Evolutionary conservation across 2,888 invertebrate species (phyloP).

Genomic region (Athalia cordata): DNA sequence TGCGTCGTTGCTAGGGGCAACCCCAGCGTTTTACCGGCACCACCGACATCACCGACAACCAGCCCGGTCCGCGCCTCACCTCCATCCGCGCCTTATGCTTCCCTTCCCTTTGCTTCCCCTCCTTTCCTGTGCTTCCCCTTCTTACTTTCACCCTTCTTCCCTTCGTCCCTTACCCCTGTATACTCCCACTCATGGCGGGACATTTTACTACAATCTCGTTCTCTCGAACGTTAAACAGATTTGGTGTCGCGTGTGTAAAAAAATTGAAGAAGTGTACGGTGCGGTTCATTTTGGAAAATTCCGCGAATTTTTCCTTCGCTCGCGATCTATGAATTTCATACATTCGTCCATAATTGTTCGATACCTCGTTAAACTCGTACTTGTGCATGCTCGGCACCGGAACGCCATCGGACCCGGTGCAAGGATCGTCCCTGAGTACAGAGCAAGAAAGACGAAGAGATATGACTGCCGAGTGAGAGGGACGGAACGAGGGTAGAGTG

Average conservation of each 20-base stretch:
- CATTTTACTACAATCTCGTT: constrained; percentile 32
- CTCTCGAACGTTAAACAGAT: constrained; percentile 46
- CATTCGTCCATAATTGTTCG: neutral
- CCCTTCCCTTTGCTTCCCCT: constrained; percentile 26
- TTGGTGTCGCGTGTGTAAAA: constrained; percentile 4
- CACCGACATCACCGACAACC: constrained; percentile 36
- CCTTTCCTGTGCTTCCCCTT: constrained; percentile 35
- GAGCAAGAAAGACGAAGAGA: constrained; percentile 60
- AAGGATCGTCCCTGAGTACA: constrained; percentile 67
- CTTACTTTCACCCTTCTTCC: constrained; percentile 22
- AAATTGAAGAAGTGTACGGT: no score
- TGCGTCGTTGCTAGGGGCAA: constrained; percentile 41
- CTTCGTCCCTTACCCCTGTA: neutral
- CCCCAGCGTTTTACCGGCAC: constrained; percentile 26
- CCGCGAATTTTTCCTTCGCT: neutral
- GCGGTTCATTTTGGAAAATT: no score
- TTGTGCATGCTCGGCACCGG: constrained; percentile 39
- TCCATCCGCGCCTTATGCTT: constrained; percentile 27
- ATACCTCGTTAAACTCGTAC: neutral
- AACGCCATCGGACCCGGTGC: constrained; percentile 40
- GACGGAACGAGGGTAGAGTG: constrained; percentile 49
- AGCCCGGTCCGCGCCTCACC: constrained; percentile 28
- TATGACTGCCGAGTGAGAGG: constrained; percentile 52
- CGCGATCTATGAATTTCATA: neutral
- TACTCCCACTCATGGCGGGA: constrained; percentile 42